Base-by-base conservation (phyloP, 2,888 invertebrate genomes). In the Oeneis ivallda region DNA sequence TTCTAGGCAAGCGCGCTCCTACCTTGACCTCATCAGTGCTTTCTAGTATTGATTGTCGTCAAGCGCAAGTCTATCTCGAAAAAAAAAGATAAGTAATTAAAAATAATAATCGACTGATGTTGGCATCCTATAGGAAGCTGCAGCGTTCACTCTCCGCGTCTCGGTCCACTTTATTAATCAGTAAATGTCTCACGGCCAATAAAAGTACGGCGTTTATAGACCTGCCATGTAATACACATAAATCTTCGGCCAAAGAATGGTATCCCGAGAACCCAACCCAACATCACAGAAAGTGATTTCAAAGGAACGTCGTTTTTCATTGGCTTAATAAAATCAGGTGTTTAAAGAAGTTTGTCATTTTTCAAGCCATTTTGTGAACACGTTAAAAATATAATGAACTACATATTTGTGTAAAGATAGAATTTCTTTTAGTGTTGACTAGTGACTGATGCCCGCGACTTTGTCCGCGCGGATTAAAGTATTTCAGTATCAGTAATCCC, bases 191-290 rank as follows among this genome's bases (percentile, higher is more conserved):
- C 83, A 82, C 83, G 80, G 84, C 83, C 82, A 83, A 86, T 91
- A 90, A 89, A 90, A 89, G 79, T 77, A 77, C 78, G 84, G 83
- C 89, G 81, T 89, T 90, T 89, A 91, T 90, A 88, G 87, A 86
- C 84, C 81, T 76, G 79, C 80, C 82, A 84, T 86, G 85, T 86
- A 87, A 85, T 87, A 84, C 78, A 78, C 85, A 89, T 89, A 89
- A 89, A 90, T 90, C 81, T 80, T 73, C 76, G 68, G 79, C 77
- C 79, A 84, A 89, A 87, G 85, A 89, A 89, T 87, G 81, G 84
- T 67, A 72, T 71, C 81, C 72, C 73, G 69, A 67, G 70, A 74
- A 70, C 80, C 72, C 66, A 70, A 70, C 80, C 83, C 77, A 80
- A 88, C 88, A 87, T 92, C 89, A 89, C 83, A 91, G 82, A 79